These are phyloP conservation scores for Cheilosia scutellata DNA, from an alignment of 2,888 invertebrate species.

Conservation along the genomic window DNA sequence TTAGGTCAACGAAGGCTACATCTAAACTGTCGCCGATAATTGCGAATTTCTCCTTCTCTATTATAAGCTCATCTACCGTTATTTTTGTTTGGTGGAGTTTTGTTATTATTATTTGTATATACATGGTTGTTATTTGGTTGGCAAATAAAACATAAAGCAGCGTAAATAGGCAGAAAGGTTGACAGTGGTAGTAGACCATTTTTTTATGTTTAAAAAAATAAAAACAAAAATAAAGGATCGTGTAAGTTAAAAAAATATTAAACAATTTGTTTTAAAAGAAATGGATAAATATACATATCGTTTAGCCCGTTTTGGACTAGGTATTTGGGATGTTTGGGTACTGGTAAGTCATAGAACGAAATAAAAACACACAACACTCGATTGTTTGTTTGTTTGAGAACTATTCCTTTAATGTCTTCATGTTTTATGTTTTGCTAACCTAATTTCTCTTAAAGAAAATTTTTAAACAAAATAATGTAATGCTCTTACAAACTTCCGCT, in stretches of 20 bases:
- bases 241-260: slow-evolving; percentile 40
- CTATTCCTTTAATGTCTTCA: slow-evolving; percentile 68
- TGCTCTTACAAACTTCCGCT: slow-evolving; percentile 44
- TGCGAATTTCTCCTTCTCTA: slow-evolving; percentile 96
- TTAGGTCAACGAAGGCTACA: slow-evolving; percentile 94
- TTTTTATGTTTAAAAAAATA: slow-evolving; percentile 34
- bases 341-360: slow-evolving; percentile 38
- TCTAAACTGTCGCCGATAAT: slow-evolving; percentile 97
- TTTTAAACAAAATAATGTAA: slow-evolving; percentile 39
- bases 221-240: slow-evolving; percentile 56
- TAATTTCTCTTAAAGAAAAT: slow-evolving; percentile 66
- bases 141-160: slow-evolving; percentile 69
- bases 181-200: slow-evolving; percentile 58
- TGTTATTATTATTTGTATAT: not conserved
- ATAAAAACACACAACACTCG: slow-evolving; percentile 53
- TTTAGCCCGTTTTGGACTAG: slow-evolving; percentile 11
- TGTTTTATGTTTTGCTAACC: slow-evolving; percentile 52
- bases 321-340: not conserved
- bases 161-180: slow-evolving; percentile 56
- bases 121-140: slow-evolving; percentile 55
- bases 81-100: slow-evolving; percentile 39
- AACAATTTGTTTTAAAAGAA: slow-evolving; percentile 24
- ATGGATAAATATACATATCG: slow-evolving; percentile 17
- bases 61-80: slow-evolving; percentile 91
- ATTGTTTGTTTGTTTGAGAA: slow-evolving; percentile 53